Evolutionary conservation across 2,888 invertebrate species (phyloP).

Genomic region (Parapristionchus giblindavisi): DNA sequence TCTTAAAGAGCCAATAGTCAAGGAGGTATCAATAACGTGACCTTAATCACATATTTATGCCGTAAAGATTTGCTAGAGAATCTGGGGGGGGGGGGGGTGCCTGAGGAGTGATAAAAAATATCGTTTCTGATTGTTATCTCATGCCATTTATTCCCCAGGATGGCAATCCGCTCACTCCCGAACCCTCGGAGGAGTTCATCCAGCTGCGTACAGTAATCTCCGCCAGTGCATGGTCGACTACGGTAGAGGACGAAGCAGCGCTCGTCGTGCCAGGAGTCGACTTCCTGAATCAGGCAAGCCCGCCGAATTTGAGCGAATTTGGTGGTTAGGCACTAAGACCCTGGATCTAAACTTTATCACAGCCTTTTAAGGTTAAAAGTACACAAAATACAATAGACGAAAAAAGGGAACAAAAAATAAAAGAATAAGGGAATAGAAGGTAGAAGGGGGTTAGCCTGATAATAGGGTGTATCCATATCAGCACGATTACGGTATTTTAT

Average conservation of each 20-base stretch:
- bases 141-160: background rate
- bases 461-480: too few relatives aligned
- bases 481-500: too few relatives aligned
- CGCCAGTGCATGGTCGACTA: slow-evolving; percentile 20
- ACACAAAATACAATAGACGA: too few relatives aligned
- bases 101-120: background rate
- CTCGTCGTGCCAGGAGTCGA: slow-evolving; percentile 34
- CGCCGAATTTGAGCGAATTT: slow-evolving; percentile 2
- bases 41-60: too few relatives aligned
- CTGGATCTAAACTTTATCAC: too few relatives aligned
- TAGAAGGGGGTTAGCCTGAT: too few relatives aligned
- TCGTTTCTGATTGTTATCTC: background rate
- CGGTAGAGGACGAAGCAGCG: slow-evolving; percentile 14
- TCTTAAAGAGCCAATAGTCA: too few relatives aligned
- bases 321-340: background rate
- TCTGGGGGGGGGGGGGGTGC: background rate
- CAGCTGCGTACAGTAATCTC: slow-evolving; percentile 1
- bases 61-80: background rate
- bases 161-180: slow-evolving; percentile 14
- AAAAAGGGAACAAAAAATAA: too few relatives aligned
- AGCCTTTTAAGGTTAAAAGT: too few relatives aligned
- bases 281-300: slow-evolving; percentile 34
- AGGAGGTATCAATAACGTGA: too few relatives aligned
- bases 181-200: slow-evolving; percentile 27
- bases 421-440: too few relatives aligned